Base-by-base conservation (phyloP, 1,140 invertebrate genomes). In the Drosophila rufa region DNA sequence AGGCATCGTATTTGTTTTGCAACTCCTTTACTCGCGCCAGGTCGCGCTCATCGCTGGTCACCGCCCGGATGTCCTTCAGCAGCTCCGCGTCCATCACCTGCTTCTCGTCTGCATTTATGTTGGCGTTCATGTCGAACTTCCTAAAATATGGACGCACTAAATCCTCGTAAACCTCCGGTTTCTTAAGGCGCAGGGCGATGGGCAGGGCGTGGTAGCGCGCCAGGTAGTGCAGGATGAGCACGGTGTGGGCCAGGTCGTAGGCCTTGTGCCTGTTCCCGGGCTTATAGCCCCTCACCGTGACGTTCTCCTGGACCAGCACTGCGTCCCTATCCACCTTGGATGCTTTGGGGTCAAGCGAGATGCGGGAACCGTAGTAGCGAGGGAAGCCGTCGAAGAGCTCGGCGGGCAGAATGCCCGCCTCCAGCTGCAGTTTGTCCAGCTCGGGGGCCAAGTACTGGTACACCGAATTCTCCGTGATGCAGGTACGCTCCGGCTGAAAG, bases 131-230 rank as follows among this genome's bases (percentile, higher is more conserved):
- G 43, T 92, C 65, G 40, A 82, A 94, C 40, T 30, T 80, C 4
- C 76, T 77, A 11, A 92, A 92, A 65, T 84, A 89, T 2, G 93
- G 93, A 0, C 90, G 73, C 2, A 94, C 79, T 53, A 87, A 83
- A 46, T 93, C 64, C 11, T 95, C 82, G 69, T 94, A 95, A 0
- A 92, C 83, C 6, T 94, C 85, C 0, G 94, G 94, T 38, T 93
- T 93, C 19, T 95, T 93, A 0, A 93, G 65, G 27, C 94, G 94
- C 48, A 94, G 86, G 0, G 94, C 95, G 9, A 95, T 94, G 0
- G 95, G 94, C 11, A 94, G 84, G 0, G 94, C 94, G 69, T 95
- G 95, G 74, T 94, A 95, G 62, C 92, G 91, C 0, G 95, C 95
- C 69, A 95, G 55, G 12, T 93, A 90, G 36, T 92, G 78, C 2